A percentile compares a stretch with the other conserved stretches of the same genome.
Evolutionary conservation across 2,113 vertebrate species (phyloP).

Genomic region (Chamaetylas fuelleborni): DNA sequence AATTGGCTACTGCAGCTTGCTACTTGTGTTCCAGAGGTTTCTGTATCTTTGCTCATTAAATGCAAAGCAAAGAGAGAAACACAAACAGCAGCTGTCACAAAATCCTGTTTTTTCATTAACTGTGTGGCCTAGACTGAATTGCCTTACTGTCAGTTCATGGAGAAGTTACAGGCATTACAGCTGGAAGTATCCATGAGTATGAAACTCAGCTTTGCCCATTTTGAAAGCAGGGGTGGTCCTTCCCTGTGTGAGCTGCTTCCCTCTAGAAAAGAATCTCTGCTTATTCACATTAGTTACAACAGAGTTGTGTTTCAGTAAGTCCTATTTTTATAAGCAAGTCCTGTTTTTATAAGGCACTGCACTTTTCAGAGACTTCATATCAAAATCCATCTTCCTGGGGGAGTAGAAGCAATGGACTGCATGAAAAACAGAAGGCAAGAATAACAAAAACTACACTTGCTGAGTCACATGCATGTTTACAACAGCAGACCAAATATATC

Average conservation of each 20-base stretch:
- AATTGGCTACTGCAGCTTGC: background rate
- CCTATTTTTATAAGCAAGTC: background rate
- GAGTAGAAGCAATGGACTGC: background rate
- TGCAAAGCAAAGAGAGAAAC: background rate
- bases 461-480: constrained; percentile 6
- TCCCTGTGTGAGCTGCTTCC: background rate
- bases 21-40: background rate
- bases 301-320: background rate
- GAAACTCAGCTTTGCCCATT: background rate
- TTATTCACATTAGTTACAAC: background rate
- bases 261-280: background rate
- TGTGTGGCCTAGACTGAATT: background rate
- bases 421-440: constrained; percentile 24
- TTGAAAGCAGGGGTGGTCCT: background rate
- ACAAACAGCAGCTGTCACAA: background rate
- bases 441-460: background rate
- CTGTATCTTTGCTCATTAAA: background rate
- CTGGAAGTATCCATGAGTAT: background rate
- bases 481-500: background rate
- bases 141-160: background rate
- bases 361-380: background rate
- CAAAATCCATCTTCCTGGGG: background rate
- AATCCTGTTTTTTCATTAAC: background rate
- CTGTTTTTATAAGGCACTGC: background rate
- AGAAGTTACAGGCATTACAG: background rate